Evolutionary conservation across 1,140 invertebrate species (phyloP), one percentile per base, ranked within the genome.

Genomic region (Pachyrhynchus sulphureomaculatus): DNA sequence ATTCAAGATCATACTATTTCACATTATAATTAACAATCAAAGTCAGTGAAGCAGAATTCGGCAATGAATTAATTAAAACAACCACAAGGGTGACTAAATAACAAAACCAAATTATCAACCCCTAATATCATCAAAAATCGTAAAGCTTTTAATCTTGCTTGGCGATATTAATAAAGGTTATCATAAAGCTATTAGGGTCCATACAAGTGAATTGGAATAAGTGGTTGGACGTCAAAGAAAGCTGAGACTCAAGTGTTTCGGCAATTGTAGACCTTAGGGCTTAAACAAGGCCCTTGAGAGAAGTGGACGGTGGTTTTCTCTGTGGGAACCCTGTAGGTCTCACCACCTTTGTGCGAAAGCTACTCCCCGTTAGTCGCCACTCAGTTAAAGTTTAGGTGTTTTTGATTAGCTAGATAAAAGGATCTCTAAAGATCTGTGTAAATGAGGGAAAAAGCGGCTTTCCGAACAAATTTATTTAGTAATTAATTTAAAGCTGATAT

Each of bases 171-270:
- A 62, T 66, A 62, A 62, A 53, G 55, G 51, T 62, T 66, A 66
- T 66, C 62, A 66, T 62, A 62, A 62, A 61, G 59, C 64, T 59
- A 66, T 66, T 66, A 62, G 41, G 55, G 59, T 34, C 33, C 37
- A 55, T 52, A 48, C 47, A 57, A 65, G 52, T 61, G 58, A 36
- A 57, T 54, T 32, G 53, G 41, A 62, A 58, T 57, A 51, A 66
- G 64, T 62, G 64, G 64, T 52, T 23, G 36, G 37, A 23, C 42
- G 59, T 62, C 64, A 66, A 66, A 66, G 64, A 66, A 66, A 66
- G 64, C 64, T 66, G 64, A 59, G 62, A 33, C 42, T 66, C 18
- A 24, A 62, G 58, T 57, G 54, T 34, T 53, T 34, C 42, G 33
- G 23, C 55, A 54, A 64, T 59, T 59, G 62, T 47, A 41, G 54